Conservation (phyloP, 2,888 invertebrate species). For the Mamestra brassicae region DNA sequence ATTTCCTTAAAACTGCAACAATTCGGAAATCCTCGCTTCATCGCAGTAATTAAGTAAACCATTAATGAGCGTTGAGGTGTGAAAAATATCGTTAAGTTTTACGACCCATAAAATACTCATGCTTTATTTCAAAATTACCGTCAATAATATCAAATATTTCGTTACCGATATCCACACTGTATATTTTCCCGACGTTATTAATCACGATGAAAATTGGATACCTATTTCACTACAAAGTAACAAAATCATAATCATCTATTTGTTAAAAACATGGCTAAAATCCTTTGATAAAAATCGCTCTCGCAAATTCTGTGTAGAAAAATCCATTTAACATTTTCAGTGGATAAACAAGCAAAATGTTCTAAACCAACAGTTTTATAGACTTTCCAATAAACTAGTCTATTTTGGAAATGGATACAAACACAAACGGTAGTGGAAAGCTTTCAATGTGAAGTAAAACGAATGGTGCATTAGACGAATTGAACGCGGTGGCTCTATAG, state of each 20-base stretch:
- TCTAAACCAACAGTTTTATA: slow-evolving; percentile 39
- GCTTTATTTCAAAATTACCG: not conserved
- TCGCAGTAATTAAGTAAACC: slow-evolving; percentile 19
- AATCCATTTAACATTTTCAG: slow-evolving; percentile 16
- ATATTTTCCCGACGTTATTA: not conserved
- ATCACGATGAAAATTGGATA: not conserved
- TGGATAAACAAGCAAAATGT: slow-evolving; percentile 42
- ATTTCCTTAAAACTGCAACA: not conserved
- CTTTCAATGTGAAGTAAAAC: slow-evolving; percentile 52
- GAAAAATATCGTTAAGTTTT: slow-evolving; percentile 36
- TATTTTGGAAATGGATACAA: slow-evolving; percentile 48
- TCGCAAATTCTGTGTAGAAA: slow-evolving; percentile 5
- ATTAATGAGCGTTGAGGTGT: slow-evolving; percentile 37
- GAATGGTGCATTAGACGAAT: slow-evolving; percentile 63
- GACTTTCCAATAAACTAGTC: slow-evolving; percentile 34
- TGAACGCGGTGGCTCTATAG: slow-evolving; percentile 47
- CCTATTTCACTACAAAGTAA: not conserved
- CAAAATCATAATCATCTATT: not conserved
- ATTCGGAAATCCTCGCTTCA: not conserved
- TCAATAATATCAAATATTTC: not conserved
- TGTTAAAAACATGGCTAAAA: not conserved
- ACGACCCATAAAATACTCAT: slow-evolving; percentile 11
- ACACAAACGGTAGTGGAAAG: slow-evolving; percentile 31
- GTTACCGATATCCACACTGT: not conserved
- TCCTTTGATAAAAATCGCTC: not conserved